Evolutionary conservation across 2,797 vertebrate genomes (phyloP), one percentile per base, ranked within the genome.

Genomic region (Apogon hyalosoma): DNA sequence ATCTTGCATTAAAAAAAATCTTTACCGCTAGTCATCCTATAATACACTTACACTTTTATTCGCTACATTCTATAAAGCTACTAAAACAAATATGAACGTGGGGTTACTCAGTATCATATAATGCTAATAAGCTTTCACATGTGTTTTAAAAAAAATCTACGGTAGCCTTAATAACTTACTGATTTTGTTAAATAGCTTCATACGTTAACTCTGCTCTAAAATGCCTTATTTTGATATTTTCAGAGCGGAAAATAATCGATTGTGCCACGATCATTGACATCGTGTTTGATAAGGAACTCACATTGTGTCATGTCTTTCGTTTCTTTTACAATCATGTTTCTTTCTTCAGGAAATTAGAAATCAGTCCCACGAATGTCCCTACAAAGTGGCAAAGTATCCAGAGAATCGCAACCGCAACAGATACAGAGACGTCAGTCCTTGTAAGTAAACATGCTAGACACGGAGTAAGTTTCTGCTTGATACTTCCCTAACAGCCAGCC

Each of bases 351-450:
- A 99, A 94, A 98, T 99, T 87, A 95, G 95, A 80, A 96, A 93
- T 87, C 95, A 96, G 84, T 98, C 97, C 74, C 95, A 95, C 40
- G 96, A 98, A 78, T 96, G 95, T 79, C 87, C 97, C 83, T 97
- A 94, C 77, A 97, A 93, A 94, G 95, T 99, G 85, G 97, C 97
- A 74, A 98, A 97, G 82, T 96, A 95, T 81, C 96, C 96, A 75
- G 97, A 98, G 89, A 99, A 99, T 87, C 95, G 95, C 88, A 97
- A 94, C 92, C 94, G 97, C 68, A 99, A 99, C 94, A 92, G 98
- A 95, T 99, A 99, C 91, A 96, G 97, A 93, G 97, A 99, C 78
- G 98, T 99, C 86, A 99, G 95, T 87, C 98, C 98, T 2, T 99
- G 97, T 99, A 93, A 94, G 98, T 96, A 92, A 62, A 67, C 66